Conservation (phyloP, 2,888 invertebrate species). For the Andrena praecox region DNA sequence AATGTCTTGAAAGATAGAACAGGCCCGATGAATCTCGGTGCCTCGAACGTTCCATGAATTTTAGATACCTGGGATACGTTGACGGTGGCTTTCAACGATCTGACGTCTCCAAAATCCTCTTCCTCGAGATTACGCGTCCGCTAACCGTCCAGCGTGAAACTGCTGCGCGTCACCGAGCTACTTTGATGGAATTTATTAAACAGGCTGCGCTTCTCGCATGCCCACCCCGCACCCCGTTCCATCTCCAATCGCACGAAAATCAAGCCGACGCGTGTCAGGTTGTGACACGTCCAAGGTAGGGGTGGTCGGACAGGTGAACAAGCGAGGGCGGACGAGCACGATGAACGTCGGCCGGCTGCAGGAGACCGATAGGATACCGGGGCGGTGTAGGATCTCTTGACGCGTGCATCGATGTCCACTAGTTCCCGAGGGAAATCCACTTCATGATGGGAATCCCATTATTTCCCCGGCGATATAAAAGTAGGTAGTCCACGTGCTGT, state of each 20-base stretch:
- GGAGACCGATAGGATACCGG: conserved; percentile 76
- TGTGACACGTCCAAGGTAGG: conserved; percentile 61
- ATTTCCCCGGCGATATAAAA: conserved; percentile 82
- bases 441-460: conserved; percentile 85
- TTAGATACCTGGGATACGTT: too few species aligned
- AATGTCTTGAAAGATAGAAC: too few species aligned
- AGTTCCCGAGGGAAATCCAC: conserved; percentile 84
- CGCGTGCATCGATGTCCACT: conserved; percentile 83
- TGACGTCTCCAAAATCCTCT: too few species aligned
- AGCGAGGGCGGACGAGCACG: conserved; percentile 64
- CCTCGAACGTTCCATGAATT: too few species aligned
- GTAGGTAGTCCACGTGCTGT: conserved; percentile 77
- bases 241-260: conserved; percentile 35
- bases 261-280: conserved; percentile 41
- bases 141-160: too few species aligned
- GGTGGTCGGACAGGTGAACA: conserved; percentile 62
- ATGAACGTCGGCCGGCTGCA: conserved; percentile 68
- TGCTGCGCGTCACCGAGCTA: not conserved
- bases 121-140: too few species aligned
- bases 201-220: not conserved
- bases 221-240: not conserved
- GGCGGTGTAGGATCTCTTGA: conserved; percentile 82
- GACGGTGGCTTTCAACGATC: too few species aligned
- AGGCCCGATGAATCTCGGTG: too few species aligned
- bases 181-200: not conserved